Evolutionary conservation across 2,888 invertebrate species (phyloP).

Genomic region (Xylota sylvarum): DNA sequence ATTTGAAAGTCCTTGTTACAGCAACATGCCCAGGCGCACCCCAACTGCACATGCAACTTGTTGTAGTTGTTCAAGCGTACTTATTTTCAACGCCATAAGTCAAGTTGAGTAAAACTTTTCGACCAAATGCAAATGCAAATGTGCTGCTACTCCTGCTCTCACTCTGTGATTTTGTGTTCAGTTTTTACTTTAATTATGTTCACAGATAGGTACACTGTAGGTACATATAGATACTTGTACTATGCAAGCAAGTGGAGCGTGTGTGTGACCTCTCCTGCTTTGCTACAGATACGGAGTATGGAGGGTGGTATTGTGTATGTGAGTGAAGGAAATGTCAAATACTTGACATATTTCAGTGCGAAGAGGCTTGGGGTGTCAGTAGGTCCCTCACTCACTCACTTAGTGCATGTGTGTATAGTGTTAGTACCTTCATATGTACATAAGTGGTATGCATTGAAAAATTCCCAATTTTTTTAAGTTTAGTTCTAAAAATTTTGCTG

Average conservation of each 20-base stretch:
- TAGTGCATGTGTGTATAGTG: neutral
- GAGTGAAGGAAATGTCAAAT: constrained; percentile 33
- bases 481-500: neutral
- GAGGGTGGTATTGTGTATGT: neutral
- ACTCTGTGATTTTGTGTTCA: constrained; percentile 3
- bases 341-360: constrained; percentile 39
- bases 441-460: neutral
- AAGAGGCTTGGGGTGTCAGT: constrained; percentile 12
- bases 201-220: neutral
- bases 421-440: neutral
- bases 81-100: constrained; percentile 29
- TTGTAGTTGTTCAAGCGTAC: constrained; percentile 31
- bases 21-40: neutral
- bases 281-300: no score
- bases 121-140: constrained; percentile 35
- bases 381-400: neutral
- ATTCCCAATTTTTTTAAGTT: constrained; percentile 3
- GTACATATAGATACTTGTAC: neutral
- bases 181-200: constrained; percentile 46
- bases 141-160: neutral
- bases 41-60: constrained; percentile 12
- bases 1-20: constrained; percentile 11
- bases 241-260: neutral
- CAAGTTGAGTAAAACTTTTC: constrained; percentile 44
- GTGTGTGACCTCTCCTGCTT: constrained; percentile 6